Conservation (phyloP, 2,888 invertebrate species). For the Panzeria rudis region DNA sequence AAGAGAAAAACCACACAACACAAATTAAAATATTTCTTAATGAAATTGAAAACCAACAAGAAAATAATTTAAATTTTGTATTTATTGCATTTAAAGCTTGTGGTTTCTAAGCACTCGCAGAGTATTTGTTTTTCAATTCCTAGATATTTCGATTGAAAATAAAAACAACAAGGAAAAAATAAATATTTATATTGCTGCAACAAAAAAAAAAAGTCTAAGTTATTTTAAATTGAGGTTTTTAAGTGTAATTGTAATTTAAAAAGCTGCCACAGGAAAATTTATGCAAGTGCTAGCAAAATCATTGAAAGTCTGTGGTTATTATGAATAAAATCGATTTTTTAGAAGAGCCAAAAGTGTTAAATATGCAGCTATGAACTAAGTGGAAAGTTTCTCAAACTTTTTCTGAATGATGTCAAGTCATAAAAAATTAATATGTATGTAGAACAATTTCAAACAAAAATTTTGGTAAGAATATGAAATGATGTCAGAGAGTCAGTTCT, state of each 20-base stretch:
- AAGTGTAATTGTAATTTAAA: neutral
- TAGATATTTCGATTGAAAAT: neutral
- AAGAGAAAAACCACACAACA: neutral
- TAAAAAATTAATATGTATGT: no score
- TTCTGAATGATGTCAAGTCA: no score
- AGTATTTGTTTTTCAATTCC: neutral
- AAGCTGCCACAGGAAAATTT: neutral
- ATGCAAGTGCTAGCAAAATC: neutral
- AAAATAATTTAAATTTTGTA: slow-evolving; percentile 22
- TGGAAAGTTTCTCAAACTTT: no score
- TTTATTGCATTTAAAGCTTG: slow-evolving; percentile 20
- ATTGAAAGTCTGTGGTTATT: neutral
- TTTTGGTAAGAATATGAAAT: no score
- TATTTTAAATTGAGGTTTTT: slow-evolving; percentile 11
- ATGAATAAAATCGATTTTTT: neutral
- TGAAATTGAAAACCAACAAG: slow-evolving; percentile 49
- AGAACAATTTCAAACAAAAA: no score
- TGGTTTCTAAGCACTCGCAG: slow-evolving; percentile 6
- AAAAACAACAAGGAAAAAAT: neutral
- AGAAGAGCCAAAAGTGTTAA: no score
- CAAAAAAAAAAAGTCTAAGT: slow-evolving; percentile 3
- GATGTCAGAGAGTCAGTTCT: no score
- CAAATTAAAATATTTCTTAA: slow-evolving; percentile 28
- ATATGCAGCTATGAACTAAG: no score
- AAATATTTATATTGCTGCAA: neutral